These are phyloP conservation scores for Natator depressus DNA, from an alignment of 2,113 vertebrate genomes.

Conservation along the genomic window DNA sequence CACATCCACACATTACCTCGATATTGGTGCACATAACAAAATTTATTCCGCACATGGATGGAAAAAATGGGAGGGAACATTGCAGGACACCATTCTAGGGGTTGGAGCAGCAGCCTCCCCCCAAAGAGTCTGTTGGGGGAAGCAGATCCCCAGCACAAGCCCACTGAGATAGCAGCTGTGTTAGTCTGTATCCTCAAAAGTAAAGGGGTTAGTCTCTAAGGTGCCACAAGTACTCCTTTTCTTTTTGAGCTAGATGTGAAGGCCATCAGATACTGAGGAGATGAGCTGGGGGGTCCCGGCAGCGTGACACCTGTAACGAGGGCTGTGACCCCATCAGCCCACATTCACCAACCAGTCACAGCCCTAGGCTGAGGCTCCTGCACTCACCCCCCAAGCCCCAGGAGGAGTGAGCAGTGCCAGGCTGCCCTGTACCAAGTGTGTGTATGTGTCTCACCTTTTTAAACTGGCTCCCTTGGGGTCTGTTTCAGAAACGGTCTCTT, in stretches of 20 bases:
- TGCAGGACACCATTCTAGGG: not conserved
- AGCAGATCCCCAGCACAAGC: not conserved
- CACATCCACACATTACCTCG: too few species aligned
- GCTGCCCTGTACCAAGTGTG: too few species aligned
- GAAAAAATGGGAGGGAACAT: too few species aligned
- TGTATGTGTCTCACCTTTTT: slow-evolving; percentile 82
- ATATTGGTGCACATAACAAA: too few species aligned
- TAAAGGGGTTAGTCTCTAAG: too few species aligned
- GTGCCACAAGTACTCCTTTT: too few species aligned
- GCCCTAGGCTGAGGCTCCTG: not conserved
- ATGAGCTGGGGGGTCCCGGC: not conserved
- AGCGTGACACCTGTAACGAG: not conserved
- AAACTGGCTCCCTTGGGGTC: slow-evolving; percentile 83
- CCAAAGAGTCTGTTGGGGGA: not conserved
- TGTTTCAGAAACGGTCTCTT: slow-evolving; percentile 83
- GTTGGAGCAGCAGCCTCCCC: not conserved
- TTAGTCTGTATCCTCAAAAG: too few species aligned
- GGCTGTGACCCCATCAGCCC: not conserved
- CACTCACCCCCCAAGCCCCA: not conserved
- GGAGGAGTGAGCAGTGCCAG: not conserved
- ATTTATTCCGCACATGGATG: too few species aligned
- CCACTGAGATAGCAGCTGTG: not conserved
- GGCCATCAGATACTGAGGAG: not conserved
- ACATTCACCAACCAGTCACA: not conserved
- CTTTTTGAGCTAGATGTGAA: not conserved